Evolutionary conservation across 2,888 invertebrate species (phyloP), one percentile per base, ranked within the genome.

Genomic region (Heliconius hortense): DNA sequence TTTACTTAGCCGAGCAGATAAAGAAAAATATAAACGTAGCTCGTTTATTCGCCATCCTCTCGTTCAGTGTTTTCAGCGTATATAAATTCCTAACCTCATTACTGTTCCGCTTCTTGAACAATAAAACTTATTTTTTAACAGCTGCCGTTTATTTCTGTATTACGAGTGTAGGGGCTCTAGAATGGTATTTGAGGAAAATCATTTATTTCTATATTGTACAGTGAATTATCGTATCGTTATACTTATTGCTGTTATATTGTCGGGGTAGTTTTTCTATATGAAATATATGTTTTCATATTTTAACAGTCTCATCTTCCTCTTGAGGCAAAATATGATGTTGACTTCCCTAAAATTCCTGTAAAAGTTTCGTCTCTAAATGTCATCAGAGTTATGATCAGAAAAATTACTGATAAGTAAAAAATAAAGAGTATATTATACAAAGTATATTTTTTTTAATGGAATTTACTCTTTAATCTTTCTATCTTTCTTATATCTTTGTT

Each of bases 11-110:
- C 59, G 74, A 60, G 68, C 64, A 75, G 72, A 78, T 74, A 78
- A 74, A 78, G 72, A 72, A 74, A 77, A 78, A 76, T 78, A 78
- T 74, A 78, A 78, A 78, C 70, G 66, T 64, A 69, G 72, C 43
- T 66, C 48, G 78, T 78, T 78, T 76, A 76, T 78, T 76, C 70
- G 72, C 72, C 60, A 73, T 76, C 74, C 78, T 76, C 74, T 70
- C 74, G 72, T 67, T 78, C 69, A 64, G 66, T 74, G 74, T 78
- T 78, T 77, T 78, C 72, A 78, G 72, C 74, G 76, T 72, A 74
- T 76, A 78, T 78, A 78, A 78, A 78, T 76, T 76, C 69, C 74
- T 78, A 78, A 78, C 78, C 78, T 78, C 78, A 76, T 78, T 78
- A 78, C 78, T 76, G 70, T 66, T 72, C 69, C 69, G 74, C 68